Conservation (phyloP, 2,888 invertebrate genomes). For the Eupithecia subfuscata region DNA sequence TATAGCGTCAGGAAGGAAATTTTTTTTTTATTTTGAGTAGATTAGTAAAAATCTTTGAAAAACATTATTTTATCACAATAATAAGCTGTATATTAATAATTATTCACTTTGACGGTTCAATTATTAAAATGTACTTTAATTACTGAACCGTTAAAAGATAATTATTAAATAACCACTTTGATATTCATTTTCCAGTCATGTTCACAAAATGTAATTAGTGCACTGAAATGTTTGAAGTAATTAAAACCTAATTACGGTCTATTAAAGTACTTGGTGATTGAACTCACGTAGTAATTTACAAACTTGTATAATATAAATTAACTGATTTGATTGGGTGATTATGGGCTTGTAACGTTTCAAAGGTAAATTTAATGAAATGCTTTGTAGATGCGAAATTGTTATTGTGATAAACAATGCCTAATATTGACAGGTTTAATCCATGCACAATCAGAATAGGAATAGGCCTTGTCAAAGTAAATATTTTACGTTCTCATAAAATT, state of each 20-base stretch:
- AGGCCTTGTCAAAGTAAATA: not conserved
- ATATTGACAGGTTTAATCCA: not conserved
- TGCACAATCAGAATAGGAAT: not conserved
- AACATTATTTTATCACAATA: not conserved
- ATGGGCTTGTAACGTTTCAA: conserved; percentile 2
- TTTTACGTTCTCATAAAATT: not conserved
- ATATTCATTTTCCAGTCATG: conserved; percentile 19
- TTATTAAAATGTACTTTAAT: not conserved
- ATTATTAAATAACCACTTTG: conserved; percentile 2
- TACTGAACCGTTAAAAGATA: conserved; percentile 12
- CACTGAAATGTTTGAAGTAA: conserved; percentile 25
- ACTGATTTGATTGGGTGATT: conserved; percentile 25
- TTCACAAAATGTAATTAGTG: conserved; percentile 19
- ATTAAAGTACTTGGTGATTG: conserved; percentile 40
- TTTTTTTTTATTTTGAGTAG: too few relatives aligned
- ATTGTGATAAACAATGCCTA: not conserved
- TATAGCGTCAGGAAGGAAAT: too few relatives aligned
- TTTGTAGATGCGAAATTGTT: not conserved
- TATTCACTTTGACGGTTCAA: not conserved
- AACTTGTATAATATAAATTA: conserved; percentile 21
- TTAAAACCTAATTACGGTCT: conserved; percentile 42
- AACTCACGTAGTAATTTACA: conserved; percentile 37
- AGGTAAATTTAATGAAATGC: not conserved
- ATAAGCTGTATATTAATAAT: not conserved
- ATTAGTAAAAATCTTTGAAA: too few relatives aligned